Evolutionary conservation across 2,113 vertebrate species (phyloP).

Genomic region (Chlorodrepanis virens): DNA sequence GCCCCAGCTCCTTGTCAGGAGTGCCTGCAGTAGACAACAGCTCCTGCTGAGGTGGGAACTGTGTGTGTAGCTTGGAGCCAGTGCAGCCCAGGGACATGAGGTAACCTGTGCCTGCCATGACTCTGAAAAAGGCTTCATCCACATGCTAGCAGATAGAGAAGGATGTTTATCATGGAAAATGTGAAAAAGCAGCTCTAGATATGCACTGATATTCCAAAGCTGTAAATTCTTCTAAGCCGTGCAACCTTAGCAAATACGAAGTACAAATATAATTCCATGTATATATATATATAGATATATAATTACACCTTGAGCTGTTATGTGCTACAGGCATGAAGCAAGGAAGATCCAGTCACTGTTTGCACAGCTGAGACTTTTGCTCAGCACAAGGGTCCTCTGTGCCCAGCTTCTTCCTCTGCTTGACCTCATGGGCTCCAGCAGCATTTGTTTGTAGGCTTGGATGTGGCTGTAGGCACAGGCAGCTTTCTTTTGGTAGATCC

Average conservation of each 20-base stretch:
- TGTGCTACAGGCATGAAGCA: background rate
- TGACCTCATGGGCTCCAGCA: background rate
- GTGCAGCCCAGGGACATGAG: background rate
- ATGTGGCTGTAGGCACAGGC: background rate
- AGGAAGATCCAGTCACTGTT: background rate
- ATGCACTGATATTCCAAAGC: background rate
- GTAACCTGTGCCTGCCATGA: background rate
- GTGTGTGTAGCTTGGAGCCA: background rate
- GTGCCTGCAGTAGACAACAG: background rate
- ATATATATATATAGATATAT: background rate
- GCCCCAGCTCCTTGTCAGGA: background rate
- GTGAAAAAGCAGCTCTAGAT: background rate
- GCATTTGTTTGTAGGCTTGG: background rate
- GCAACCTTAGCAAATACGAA: background rate
- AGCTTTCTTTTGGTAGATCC: background rate
- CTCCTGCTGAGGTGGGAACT: background rate
- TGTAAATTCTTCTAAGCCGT: background rate
- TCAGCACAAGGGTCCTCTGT: background rate
- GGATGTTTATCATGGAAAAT: background rate
- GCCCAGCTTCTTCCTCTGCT: background rate
- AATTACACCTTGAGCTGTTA: background rate
- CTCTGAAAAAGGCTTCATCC: background rate
- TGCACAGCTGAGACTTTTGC: background rate
- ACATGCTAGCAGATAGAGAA: background rate
- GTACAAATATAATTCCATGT: background rate